Conservation (phyloP, 2,888 invertebrate species). For the Chironomus tentans region DNA sequence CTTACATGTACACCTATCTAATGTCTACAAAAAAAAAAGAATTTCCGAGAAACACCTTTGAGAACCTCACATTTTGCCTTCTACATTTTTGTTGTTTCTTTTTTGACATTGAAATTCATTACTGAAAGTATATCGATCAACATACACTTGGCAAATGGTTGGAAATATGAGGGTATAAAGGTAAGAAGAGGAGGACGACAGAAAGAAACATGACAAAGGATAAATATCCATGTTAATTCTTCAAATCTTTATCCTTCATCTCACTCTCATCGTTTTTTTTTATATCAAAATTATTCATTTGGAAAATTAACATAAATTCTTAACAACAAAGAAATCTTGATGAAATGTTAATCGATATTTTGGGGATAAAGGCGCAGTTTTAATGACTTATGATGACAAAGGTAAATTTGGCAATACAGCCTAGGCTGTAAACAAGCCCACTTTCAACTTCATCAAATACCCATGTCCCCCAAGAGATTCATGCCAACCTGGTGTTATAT, state of each 20-base stretch:
- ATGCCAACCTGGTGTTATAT: too few relatives aligned
- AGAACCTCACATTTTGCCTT: neutral
- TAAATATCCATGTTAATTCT: neutral
- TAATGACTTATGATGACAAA: too few relatives aligned
- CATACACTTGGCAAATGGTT: too few relatives aligned
- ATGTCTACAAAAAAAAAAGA: neutral
- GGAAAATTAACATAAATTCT: conserved; percentile 21
- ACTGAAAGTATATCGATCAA: neutral
- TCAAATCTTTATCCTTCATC: conserved; percentile 7
- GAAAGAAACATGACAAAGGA: conserved; percentile 2
- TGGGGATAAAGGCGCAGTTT: too few relatives aligned
- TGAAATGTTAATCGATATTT: neutral
- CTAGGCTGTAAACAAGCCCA: too few relatives aligned
- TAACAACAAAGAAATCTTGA: neutral
- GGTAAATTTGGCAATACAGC: too few relatives aligned
- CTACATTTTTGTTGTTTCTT: neutral
- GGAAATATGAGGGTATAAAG: neutral
- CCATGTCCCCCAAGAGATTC: too few relatives aligned
- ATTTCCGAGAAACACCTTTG: conserved; percentile 4
- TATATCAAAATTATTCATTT: neutral
- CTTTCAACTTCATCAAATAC: too few relatives aligned
- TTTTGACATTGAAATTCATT: neutral
- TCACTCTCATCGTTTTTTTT: neutral
- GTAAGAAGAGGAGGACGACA: neutral
- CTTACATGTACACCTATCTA: neutral